Conservation (phyloP, 2,113 vertebrate genomes). For the Mustela lutreola region DNA sequence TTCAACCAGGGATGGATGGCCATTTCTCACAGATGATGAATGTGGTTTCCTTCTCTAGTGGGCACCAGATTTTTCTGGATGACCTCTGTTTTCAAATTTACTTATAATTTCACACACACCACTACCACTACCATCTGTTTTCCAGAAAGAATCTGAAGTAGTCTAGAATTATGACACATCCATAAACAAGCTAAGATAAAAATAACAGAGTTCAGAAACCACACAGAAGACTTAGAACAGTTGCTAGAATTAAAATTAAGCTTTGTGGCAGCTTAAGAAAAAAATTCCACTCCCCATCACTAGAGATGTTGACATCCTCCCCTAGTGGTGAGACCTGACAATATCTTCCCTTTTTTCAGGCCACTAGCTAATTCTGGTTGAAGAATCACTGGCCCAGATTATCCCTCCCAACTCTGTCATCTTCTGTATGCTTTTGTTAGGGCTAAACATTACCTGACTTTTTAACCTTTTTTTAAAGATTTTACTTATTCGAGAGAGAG, state of each 20-base stretch:
- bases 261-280: background rate
- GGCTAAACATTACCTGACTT: background rate
- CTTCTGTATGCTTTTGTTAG: background rate
- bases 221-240: background rate
- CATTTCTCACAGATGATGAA: background rate
- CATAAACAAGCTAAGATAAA: background rate
- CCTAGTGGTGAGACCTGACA: accelerated
- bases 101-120: background rate
- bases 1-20: background rate
- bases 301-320: background rate
- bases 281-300: background rate
- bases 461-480: background rate
- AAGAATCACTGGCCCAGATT: background rate
- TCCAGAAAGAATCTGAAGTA: conserved; percentile 33
- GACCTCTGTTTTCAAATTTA: conserved; percentile 33
- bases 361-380: background rate
- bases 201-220: background rate
- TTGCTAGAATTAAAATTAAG: background rate
- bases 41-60: background rate
- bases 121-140: conserved; percentile 15
- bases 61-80: background rate
- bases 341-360: background rate
- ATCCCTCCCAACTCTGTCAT: background rate
- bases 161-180: background rate
- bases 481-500: background rate